Evolutionary conservation across 2,888 invertebrate genomes (phyloP).

Genomic region (Aphidius colemani): DNA sequence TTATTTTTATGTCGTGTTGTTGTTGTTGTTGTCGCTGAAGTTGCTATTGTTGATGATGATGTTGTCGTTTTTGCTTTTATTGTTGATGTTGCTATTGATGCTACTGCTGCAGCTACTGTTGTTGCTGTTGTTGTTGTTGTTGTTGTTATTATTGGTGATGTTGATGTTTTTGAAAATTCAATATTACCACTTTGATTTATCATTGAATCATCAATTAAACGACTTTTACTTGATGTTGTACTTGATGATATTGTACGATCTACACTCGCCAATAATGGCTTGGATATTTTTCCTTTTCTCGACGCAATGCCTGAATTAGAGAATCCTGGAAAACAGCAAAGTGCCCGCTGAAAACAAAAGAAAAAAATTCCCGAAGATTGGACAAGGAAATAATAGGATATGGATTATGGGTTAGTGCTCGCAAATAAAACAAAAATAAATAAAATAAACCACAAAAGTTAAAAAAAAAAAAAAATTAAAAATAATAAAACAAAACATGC

Average conservation of each 20-base stretch:
- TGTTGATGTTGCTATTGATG: conserved; percentile 44
- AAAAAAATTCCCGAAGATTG: conserved; percentile 59
- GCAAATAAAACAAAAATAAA: conserved; percentile 43
- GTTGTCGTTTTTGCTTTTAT: conserved; percentile 46
- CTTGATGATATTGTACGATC: conserved; percentile 58
- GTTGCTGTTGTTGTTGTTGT: not conserved
- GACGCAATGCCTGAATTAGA: conserved; percentile 76
- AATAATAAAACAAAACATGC: conserved; percentile 23
- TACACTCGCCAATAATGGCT: conserved; percentile 74
- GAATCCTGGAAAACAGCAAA: conserved; percentile 86
- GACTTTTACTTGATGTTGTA: conserved; percentile 56
- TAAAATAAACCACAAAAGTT: conserved; percentile 23
- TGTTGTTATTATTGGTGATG: conserved; percentile 27
- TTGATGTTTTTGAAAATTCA: conserved; percentile 52
- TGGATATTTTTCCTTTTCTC: conserved; percentile 78
- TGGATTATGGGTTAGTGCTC: conserved; percentile 61
- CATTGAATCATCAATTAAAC: conserved; percentile 55
- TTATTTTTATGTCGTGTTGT: conserved; percentile 44
- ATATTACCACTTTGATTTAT: conserved; percentile 58
- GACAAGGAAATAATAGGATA: conserved; percentile 55
- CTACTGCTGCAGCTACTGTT: conserved; percentile 47
- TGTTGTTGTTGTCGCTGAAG: no score
- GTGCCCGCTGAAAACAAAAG: conserved; percentile 77
- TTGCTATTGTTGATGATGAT: conserved; percentile 33
- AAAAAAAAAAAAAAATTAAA: conserved; percentile 18